These are phyloP conservation scores for Pomatorhinus ruficollis DNA, from an alignment of 2,113 vertebrate species.

Conservation along the genomic window DNA sequence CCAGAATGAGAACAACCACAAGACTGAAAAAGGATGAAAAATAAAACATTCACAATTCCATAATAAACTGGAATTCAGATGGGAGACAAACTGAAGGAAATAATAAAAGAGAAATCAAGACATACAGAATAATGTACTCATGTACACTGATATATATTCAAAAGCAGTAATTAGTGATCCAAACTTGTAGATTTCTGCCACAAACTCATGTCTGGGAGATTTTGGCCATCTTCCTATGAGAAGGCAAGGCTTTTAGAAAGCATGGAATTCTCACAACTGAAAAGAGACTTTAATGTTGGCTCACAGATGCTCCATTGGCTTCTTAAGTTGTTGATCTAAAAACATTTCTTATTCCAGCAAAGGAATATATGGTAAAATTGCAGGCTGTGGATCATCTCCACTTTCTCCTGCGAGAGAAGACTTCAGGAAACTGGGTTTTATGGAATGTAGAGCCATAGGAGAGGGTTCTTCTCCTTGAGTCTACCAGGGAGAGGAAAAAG, in stretches of 20 bases:
- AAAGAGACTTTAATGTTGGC: constrained; percentile 17
- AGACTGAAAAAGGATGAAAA: neutral
- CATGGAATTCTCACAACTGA: neutral
- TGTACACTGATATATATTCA: neutral
- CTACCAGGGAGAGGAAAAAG: neutral
- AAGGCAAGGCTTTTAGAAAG: constrained; percentile 32
- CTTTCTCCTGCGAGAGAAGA: neutral
- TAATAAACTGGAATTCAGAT: neutral
- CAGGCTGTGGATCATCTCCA: neutral
- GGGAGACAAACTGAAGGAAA: neutral
- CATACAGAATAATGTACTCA: neutral
- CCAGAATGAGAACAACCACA: neutral
- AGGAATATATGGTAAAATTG: neutral
- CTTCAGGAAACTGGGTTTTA: neutral
- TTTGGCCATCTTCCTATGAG: constrained; percentile 33
- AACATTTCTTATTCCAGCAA: neutral
- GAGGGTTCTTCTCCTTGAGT: neutral
- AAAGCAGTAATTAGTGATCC: constrained; percentile 14
- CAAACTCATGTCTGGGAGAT: neutral
- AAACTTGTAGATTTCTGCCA: constrained; percentile 7
- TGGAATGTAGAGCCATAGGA: neutral
- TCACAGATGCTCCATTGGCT: neutral
- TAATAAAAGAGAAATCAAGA: neutral
- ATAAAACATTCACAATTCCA: neutral
- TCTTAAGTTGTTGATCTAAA: constrained; percentile 40